Conservation (phyloP, 2,888 invertebrate species). For the Platycheirus albimanus region DNA sequence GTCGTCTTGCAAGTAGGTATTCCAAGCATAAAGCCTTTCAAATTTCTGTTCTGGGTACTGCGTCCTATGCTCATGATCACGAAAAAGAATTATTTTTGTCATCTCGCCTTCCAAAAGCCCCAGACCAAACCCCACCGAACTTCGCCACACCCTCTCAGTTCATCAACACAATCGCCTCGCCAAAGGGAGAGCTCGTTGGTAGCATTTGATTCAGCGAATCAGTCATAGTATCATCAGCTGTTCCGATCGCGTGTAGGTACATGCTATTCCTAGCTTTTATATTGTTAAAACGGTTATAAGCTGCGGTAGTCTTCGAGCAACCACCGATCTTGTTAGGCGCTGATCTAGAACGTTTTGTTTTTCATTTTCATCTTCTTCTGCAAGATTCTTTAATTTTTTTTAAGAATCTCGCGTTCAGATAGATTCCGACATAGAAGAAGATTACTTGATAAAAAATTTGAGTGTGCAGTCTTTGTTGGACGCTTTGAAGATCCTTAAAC, state of each 20-base stretch:
- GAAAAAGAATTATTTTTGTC: neutral
- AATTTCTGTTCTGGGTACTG: too few species aligned
- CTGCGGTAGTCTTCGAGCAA: slow-evolving; percentile 69
- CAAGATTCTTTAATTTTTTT: neutral
- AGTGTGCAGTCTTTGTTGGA: neutral
- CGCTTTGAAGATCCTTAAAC: neutral
- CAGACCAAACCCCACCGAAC: neutral
- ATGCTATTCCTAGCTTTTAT: slow-evolving; percentile 52
- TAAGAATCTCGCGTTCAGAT: neutral
- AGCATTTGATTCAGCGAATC: slow-evolving; percentile 45
- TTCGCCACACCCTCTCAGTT: neutral
- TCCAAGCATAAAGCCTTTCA: neutral
- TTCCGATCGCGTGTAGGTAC: slow-evolving; percentile 41
- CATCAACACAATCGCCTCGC: neutral
- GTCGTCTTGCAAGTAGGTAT: neutral
- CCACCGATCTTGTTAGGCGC: slow-evolving; percentile 66
- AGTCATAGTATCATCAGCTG: slow-evolving; percentile 55
- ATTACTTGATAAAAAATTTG: slow-evolving; percentile 5
- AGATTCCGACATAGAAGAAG: neutral
- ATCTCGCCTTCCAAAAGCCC: neutral
- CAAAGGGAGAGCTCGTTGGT: slow-evolving; percentile 57
- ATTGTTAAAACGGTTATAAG: slow-evolving; percentile 69
- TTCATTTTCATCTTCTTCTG: slow-evolving; percentile 1
- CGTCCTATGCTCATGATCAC: neutral
- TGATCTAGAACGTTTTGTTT: slow-evolving; percentile 55